phyloP scores from a whole-genome alignment of 1,140 invertebrate species.

The Drosophila ananassae region DNA sequence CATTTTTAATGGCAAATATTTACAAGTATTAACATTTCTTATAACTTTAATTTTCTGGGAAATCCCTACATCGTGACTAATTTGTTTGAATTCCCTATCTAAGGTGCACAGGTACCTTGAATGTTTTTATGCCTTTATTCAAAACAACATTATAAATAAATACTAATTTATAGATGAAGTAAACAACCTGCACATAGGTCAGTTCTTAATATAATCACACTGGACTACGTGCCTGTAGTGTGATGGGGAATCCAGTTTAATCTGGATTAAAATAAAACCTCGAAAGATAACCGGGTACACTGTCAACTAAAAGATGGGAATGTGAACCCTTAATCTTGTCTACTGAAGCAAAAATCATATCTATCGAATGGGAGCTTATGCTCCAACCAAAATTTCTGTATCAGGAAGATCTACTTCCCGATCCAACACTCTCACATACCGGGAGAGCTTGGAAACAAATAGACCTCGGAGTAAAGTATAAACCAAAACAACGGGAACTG shows the following conservation, averaged over 20 bases:
- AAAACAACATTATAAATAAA: constrained; percentile 17
- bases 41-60: background rate
- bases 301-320: constrained; percentile 1
- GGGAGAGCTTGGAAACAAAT: constrained; percentile 24
- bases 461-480: constrained; percentile 15
- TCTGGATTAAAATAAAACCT: background rate
- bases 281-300: constrained; percentile 22
- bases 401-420: constrained; percentile 32
- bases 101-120: constrained; percentile 18
- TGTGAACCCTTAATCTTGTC: constrained; percentile 4
- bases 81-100: background rate
- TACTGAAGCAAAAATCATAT: background rate
- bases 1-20: too few species aligned
- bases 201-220: constrained; percentile 41
- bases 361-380: constrained; percentile 15
- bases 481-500: constrained; percentile 32
- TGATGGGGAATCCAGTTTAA: constrained; percentile 5
- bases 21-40: too few species aligned
- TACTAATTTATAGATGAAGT: constrained; percentile 17
- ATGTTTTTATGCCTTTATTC: background rate
- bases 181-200: constrained; percentile 50
- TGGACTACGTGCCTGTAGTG: constrained; percentile 7
- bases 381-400: constrained; percentile 1
- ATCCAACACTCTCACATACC: background rate
- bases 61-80: background rate